Percentiles rank a stretch among this genome's conserved stretches.
phyloP scores from a whole-genome alignment of 2,888 invertebrate species.

The Lobophora halterata region DNA sequence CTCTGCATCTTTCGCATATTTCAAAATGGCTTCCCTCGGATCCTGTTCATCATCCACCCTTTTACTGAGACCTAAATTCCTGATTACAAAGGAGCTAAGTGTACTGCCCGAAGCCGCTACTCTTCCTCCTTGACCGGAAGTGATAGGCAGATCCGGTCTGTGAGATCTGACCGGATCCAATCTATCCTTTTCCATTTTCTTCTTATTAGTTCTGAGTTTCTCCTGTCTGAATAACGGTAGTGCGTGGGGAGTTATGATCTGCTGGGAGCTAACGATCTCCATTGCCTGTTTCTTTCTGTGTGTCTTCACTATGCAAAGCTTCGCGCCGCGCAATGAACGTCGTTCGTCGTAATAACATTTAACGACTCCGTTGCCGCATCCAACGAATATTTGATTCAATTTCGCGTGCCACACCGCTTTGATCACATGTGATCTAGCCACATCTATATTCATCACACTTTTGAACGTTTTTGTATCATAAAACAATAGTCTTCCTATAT shows the following conservation, averaged over 20 bases:
- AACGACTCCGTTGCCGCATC: constrained; percentile 94
- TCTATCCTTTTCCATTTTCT: constrained; percentile 94
- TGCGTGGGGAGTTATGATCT: constrained; percentile 98
- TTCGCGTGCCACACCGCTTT: constrained; percentile 97
- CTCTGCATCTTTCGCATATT: constrained; percentile 96
- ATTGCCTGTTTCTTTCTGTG: constrained; percentile 89
- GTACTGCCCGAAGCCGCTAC: constrained; percentile 97
- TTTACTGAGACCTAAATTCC: constrained; percentile 96
- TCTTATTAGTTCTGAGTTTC: constrained; percentile 91
- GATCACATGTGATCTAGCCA: constrained; percentile 91
- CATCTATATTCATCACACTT: constrained; percentile 86
- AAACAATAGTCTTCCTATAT: constrained; percentile 87
- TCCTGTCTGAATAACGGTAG: constrained; percentile 97
- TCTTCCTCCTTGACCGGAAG: constrained; percentile 94
- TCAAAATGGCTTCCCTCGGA: constrained; percentile 96
- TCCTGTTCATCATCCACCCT: constrained; percentile 95
- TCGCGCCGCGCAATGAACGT: constrained; percentile 93
- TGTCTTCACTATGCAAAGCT: constrained; percentile 91
- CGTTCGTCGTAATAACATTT: constrained; percentile 95
- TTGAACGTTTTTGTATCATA: constrained; percentile 89
- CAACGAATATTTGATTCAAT: constrained; percentile 97
- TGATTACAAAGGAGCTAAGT: constrained; percentile 96
- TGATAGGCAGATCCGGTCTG: constrained; percentile 92
- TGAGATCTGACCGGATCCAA: constrained; percentile 92
- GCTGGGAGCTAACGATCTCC: constrained; percentile 93